These are phyloP conservation scores for Cygnus olor DNA, from an alignment of 2,797 vertebrate species.

Conservation along the genomic window DNA sequence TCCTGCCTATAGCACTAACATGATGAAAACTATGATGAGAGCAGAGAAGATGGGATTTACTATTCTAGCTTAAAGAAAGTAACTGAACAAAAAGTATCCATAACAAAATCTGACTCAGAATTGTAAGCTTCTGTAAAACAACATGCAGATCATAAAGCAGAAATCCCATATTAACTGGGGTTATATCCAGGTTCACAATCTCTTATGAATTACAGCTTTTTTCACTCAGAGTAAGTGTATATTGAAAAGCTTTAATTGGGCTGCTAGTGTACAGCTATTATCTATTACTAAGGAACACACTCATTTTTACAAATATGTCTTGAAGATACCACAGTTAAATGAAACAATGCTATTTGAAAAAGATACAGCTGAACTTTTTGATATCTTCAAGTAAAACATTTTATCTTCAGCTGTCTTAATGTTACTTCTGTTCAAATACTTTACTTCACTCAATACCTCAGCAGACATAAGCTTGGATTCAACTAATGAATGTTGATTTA, in stretches of 20 bases:
- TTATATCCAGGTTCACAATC: neutral
- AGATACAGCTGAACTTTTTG: neutral
- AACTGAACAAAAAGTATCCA: neutral
- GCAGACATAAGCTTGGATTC: neutral
- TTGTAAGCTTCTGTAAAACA: neutral
- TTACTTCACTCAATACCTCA: neutral
- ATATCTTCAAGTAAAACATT: neutral
- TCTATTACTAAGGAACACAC: neutral
- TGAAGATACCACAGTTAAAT: neutral
- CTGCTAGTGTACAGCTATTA: neutral
- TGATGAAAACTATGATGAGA: neutral
- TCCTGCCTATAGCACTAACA: neutral
- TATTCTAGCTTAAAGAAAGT: neutral
- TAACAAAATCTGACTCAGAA: neutral
- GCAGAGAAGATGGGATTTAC: neutral
- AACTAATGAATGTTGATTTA: neutral
- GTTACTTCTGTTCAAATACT: neutral
- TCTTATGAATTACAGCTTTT: neutral
- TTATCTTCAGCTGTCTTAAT: neutral
- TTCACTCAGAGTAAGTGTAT: neutral
- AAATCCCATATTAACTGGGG: neutral
- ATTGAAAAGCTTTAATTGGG: neutral
- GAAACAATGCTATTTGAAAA: neutral
- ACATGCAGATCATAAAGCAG: accelerated
- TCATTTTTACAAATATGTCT: neutral